Conservation (phyloP, 1,140 invertebrate species). For the Hyles vespertilio region DNA sequence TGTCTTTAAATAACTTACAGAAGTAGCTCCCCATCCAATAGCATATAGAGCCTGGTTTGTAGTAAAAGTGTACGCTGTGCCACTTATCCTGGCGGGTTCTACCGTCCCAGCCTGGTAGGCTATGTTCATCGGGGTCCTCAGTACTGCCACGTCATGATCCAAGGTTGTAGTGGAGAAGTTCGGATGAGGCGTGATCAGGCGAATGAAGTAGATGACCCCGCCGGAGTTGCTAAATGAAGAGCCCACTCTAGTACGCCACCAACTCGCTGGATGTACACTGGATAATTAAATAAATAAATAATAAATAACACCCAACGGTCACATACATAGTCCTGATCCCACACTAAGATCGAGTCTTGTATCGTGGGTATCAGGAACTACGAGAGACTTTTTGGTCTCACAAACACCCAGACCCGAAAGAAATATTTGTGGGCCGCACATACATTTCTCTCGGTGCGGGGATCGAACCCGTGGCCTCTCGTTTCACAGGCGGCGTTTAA, state of each 20-base stretch:
- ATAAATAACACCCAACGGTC: too few relatives aligned
- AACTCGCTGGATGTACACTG: constrained; percentile 28
- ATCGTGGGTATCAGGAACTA: too few relatives aligned
- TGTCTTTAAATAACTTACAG: constrained; percentile 37
- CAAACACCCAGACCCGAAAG: too few relatives aligned
- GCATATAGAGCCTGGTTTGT: constrained; percentile 32
- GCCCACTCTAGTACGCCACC: constrained; percentile 49
- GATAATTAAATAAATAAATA: too few relatives aligned
- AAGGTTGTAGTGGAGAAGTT: constrained; percentile 75
- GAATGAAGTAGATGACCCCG: constrained; percentile 36
- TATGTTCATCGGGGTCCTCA: constrained; percentile 52
- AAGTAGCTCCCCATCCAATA: constrained; percentile 50
- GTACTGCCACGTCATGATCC: constrained; percentile 79
- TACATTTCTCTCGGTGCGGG: too few relatives aligned
- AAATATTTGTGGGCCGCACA: too few relatives aligned
- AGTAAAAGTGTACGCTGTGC: constrained; percentile 26
- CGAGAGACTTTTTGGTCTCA: too few relatives aligned
- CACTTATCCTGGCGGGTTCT: constrained; percentile 36
- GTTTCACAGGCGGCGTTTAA: too few relatives aligned
- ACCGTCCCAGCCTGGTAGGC: constrained; percentile 25
- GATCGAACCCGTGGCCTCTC: too few relatives aligned
- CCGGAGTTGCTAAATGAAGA: constrained; percentile 31
- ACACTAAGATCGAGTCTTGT: too few relatives aligned
- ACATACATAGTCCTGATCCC: too few relatives aligned
- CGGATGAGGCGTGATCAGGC: constrained; percentile 67